Conservation (phyloP, 2,888 invertebrate species). For the Meghimatium bilineatum region DNA sequence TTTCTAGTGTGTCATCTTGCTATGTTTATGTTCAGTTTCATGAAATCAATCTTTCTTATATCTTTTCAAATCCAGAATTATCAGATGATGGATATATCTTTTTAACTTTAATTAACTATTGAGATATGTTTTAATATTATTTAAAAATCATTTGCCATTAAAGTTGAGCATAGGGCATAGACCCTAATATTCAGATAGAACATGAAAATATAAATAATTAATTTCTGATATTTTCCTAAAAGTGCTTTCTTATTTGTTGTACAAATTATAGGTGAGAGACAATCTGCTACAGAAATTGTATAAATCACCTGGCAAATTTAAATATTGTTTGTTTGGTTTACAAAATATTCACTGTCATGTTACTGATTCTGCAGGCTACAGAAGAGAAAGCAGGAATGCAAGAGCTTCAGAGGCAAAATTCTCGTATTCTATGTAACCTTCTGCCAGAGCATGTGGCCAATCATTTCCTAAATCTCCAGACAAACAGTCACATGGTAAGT, state of each 20-base stretch:
- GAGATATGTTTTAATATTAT: too few relatives aligned
- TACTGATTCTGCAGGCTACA: conserved; percentile 81
- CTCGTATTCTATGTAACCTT: conserved; percentile 90
- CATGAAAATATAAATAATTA: background rate
- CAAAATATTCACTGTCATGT: background rate
- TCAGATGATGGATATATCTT: too few relatives aligned
- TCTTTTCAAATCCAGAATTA: too few relatives aligned
- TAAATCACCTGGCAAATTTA: background rate
- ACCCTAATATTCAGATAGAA: too few relatives aligned
- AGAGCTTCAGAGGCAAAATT: conserved; percentile 91
- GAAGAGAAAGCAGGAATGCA: conserved; percentile 96
- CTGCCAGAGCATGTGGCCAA: conserved; percentile 94
- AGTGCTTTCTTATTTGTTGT: background rate
- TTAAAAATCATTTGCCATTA: too few relatives aligned
- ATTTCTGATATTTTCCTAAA: background rate
- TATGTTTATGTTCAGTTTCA: too few relatives aligned
- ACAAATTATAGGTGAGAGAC: background rate
- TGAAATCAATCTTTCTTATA: too few relatives aligned
- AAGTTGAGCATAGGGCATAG: too few relatives aligned
- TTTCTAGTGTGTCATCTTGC: too few relatives aligned
- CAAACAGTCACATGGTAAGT: conserved; percentile 65
- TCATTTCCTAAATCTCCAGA: conserved; percentile 87
- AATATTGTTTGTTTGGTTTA: background rate
- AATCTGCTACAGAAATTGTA: background rate
- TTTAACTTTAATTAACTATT: too few relatives aligned